Conservation (phyloP, 64 coral and sea anemone genomes). For the Dendronephthya gigantea region DNA sequence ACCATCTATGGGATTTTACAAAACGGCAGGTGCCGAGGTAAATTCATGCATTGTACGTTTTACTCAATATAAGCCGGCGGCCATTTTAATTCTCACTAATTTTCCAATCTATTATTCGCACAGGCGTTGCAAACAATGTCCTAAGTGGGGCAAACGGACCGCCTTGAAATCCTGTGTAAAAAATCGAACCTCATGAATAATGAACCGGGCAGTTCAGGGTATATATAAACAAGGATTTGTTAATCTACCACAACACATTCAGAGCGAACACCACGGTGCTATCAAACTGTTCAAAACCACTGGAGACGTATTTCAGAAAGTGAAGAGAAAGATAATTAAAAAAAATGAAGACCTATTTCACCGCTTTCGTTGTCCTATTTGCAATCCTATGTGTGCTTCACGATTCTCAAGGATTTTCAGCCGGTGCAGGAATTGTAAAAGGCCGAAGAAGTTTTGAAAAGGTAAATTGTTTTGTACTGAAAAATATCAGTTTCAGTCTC, state of each 20-base stretch:
- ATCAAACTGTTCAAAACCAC: not conserved
- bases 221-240: not conserved
- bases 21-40: not conserved
- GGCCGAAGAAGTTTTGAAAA: not conserved
- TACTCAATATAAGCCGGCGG: not conserved
- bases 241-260: not conserved
- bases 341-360: not conserved
- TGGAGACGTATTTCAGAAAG: not conserved
- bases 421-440: not conserved
- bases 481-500: not conserved
- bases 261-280: not conserved
- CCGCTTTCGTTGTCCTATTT: not conserved
- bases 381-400: not conserved
- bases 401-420: not conserved
- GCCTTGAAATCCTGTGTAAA: not conserved
- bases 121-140: not conserved
- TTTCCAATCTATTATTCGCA: not conserved
- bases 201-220: not conserved
- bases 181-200: not conserved
- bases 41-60: not conserved
- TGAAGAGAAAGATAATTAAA: not conserved
- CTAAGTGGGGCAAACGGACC: not conserved
- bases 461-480: not conserved
- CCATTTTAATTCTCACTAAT: not conserved
- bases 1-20: not conserved